Evolutionary conservation across 2,113 vertebrate genomes (phyloP), one percentile per base, ranked within the genome.

Genomic region (Corynorhinus townsendii): DNA sequence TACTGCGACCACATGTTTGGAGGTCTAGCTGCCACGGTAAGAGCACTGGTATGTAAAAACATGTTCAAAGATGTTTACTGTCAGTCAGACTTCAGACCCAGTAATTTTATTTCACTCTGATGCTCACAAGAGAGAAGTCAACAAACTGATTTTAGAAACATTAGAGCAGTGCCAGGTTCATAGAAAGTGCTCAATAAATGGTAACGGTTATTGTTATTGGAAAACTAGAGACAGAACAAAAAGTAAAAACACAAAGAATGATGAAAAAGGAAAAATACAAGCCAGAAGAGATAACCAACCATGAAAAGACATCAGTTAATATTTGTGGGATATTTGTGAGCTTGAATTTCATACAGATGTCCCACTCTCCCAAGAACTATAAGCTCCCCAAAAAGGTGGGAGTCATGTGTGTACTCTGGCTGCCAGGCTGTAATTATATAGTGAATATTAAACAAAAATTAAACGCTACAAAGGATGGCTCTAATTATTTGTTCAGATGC

Each of bases 401-500:
- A 72, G 28, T 66, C 68, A 5, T 7, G 4, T 43, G 49, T 26
- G 7, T 33, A 33, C 22, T 69, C 30, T 45, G 43, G 47, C 35
- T 90, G 40, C 43, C 17, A 22, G 20, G 40, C 62, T 93, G 52
- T 0, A 0, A 35, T 68, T 62, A 5, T 19, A 54, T 14, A 75
- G 69, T 33, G 35, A 91, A 91, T 22, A 24, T 43, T 59, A 62
- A 88, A 76, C 26, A 49, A 87, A 54, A 66, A 75, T 30, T 85
- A 91, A 92, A 68, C 73, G 56, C 24, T 56, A 49, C 5, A 43
- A 56, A 91, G 24, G 20, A 90, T 68, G 24, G 56, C 56, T 94
- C 12, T 66, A 66, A 82, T 92, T 94, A 80, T 92, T 92, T 91
- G 93, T 72, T 96, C 75, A 59, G 68, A 47, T 68, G 43, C 85